A percentile compares a stretch with the other conserved stretches of the same genome.
Evolutionary conservation across 1,140 invertebrate species (phyloP).

Genomic region (Ceratosolen solmsi): DNA sequence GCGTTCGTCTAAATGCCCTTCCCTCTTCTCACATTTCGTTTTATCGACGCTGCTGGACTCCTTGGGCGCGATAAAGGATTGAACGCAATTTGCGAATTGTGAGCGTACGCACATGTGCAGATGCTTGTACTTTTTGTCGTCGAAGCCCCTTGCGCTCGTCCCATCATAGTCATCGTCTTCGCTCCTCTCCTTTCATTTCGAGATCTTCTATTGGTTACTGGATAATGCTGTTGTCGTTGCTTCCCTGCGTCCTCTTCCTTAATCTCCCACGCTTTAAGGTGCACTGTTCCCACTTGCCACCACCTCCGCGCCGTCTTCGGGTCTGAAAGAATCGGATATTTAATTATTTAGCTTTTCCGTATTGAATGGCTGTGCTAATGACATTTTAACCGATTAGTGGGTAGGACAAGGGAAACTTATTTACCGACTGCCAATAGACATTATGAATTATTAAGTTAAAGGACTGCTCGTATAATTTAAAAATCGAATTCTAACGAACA

Average conservation of each 20-base stretch:
- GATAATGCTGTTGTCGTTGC: slow-evolving; percentile 5
- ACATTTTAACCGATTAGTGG: no score
- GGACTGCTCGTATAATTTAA: no score
- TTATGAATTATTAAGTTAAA: no score
- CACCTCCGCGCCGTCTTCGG: slow-evolving; percentile 59
- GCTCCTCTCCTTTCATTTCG: background rate
- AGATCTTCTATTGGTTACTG: slow-evolving; percentile 23
- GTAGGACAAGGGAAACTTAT: no score
- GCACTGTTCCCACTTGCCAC: slow-evolving; percentile 54
- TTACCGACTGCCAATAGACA: no score
- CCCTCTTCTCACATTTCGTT: background rate
- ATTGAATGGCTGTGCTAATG: no score
- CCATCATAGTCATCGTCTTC: slow-evolving; percentile 7
- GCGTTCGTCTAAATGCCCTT: background rate
- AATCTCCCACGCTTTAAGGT: slow-evolving; percentile 54
- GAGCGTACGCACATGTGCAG: background rate
- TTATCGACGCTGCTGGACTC: background rate
- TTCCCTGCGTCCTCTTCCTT: slow-evolving; percentile 32
- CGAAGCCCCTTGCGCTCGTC: background rate
- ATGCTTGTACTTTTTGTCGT: background rate
- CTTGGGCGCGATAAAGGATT: background rate
- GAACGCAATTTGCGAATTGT: background rate
- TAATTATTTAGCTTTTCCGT: no score
- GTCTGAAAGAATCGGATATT: slow-evolving; percentile 58
- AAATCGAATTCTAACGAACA: no score